These are phyloP conservation scores for Archaeoteleia sp. DNA, from an alignment of 2,888 invertebrate species.

Conservation along the genomic window DNA sequence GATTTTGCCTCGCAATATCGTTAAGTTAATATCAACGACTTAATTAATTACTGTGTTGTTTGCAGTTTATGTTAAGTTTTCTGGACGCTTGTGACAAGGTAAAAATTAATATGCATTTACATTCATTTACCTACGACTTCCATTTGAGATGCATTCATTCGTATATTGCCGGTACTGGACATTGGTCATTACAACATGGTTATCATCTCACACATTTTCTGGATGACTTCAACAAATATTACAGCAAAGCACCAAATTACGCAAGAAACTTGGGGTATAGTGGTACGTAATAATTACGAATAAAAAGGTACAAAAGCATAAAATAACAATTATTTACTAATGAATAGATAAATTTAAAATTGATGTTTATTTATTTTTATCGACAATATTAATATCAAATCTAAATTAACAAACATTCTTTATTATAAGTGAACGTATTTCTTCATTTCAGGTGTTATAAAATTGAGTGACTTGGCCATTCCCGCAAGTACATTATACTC, in stretches of 20 bases:
- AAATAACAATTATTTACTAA: no score
- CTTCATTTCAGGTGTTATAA: conserved; percentile 79
- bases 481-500: conserved; percentile 81
- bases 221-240: conserved; percentile 85
- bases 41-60: conserved; percentile 57
- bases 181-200: conserved; percentile 77
- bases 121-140: conserved; percentile 87
- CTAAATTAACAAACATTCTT: no score
- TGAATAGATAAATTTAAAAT: conserved; percentile 1
- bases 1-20: conserved; percentile 10
- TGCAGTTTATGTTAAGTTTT: conserved; percentile 79
- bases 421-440: no score
- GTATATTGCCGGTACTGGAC: conserved; percentile 78
- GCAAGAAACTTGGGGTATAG: conserved; percentile 83
- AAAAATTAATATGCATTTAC: conserved; percentile 83
- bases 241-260: conserved; percentile 85
- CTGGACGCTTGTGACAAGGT: conserved; percentile 82
- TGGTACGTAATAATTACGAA: conserved; percentile 76
- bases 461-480: conserved; percentile 79
- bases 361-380: neutral
- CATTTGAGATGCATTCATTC: conserved; percentile 82
- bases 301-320: no score
- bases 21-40: conserved; percentile 14
- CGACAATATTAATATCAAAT: neutral
- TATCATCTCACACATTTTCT: conserved; percentile 85